These are phyloP conservation scores for Hippoglossus stenolepis DNA, from an alignment of 2,113 vertebrate species.

Conservation along the genomic window DNA sequence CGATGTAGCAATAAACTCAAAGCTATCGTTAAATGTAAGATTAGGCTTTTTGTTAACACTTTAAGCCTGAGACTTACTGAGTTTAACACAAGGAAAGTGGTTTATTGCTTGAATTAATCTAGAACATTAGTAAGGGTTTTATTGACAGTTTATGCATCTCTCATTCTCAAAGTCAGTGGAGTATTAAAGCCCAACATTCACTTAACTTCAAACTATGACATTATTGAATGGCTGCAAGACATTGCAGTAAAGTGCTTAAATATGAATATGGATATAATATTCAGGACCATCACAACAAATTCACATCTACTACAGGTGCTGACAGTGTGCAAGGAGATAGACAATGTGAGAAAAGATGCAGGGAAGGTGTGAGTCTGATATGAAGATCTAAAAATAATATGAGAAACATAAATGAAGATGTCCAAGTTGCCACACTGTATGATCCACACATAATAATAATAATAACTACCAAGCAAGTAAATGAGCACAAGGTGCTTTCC, in stretches of 20 bases:
- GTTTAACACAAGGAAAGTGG: not conserved
- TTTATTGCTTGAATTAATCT: not conserved
- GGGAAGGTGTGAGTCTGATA: not conserved
- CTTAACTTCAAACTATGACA: not conserved
- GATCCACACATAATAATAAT: not conserved
- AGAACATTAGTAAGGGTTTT: not conserved
- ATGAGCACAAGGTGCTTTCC: no score
- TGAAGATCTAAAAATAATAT: not conserved
- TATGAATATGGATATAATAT: not conserved
- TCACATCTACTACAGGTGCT: not conserved
- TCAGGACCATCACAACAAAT: no score
- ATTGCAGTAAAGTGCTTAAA: not conserved
- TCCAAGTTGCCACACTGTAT: not conserved
- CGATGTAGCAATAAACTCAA: conserved; percentile 16
- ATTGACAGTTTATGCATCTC: not conserved
- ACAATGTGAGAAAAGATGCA: not conserved
- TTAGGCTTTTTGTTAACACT: conserved; percentile 10
- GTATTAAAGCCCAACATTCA: not conserved
- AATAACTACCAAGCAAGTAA: no score
- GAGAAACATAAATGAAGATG: no score
- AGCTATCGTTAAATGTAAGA: conserved; percentile 39
- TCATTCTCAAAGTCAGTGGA: not conserved
- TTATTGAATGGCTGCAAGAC: not conserved
- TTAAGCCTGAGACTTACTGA: not conserved
- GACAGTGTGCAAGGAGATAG: not conserved